Conservation (phyloP, 2,797 vertebrate genomes). For the Phataginus tetradactyla region DNA sequence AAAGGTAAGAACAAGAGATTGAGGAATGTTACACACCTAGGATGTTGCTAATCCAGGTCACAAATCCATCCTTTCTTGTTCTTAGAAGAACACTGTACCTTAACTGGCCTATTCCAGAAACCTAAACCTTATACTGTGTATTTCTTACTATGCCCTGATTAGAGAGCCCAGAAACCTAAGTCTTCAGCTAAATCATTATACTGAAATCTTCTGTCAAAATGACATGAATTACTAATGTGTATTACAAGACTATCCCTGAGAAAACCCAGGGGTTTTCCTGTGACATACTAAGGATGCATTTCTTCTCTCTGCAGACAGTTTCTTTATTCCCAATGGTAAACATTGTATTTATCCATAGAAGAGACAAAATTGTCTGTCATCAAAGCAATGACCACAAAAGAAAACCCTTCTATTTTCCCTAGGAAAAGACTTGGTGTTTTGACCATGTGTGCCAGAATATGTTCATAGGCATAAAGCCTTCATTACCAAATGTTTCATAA, state of each 20-base stretch:
- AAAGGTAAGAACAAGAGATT: not conserved
- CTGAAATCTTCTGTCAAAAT: constrained; percentile 15
- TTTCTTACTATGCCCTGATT: not conserved
- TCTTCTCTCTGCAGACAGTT: constrained; percentile 15
- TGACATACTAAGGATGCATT: not conserved
- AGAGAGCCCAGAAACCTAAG: not conserved
- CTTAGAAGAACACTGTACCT: not conserved
- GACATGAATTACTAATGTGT: not conserved
- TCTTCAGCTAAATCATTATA: constrained; percentile 33
- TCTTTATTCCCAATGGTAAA: constrained; percentile 25
- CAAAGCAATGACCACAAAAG: constrained; percentile 40
- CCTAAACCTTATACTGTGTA: not conserved
- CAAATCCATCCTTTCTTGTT: not conserved
- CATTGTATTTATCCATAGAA: not conserved
- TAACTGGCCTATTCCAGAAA: not conserved
- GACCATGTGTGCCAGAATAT: not conserved
- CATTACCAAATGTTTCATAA: not conserved
- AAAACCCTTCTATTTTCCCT: constrained; percentile 57
- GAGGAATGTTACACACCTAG: not conserved
- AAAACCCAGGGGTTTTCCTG: constrained; percentile 1
- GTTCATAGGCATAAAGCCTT: not conserved
- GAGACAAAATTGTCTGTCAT: constrained; percentile 26
- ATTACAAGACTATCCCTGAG: not conserved
- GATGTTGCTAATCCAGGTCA: not conserved
- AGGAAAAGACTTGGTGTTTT: not conserved